A percentile compares a stretch with the other conserved stretches of the same genome.
These are phyloP conservation scores for Drosophila obscura DNA, from an alignment of 1,140 invertebrate species.

Conservation along the genomic window DNA sequence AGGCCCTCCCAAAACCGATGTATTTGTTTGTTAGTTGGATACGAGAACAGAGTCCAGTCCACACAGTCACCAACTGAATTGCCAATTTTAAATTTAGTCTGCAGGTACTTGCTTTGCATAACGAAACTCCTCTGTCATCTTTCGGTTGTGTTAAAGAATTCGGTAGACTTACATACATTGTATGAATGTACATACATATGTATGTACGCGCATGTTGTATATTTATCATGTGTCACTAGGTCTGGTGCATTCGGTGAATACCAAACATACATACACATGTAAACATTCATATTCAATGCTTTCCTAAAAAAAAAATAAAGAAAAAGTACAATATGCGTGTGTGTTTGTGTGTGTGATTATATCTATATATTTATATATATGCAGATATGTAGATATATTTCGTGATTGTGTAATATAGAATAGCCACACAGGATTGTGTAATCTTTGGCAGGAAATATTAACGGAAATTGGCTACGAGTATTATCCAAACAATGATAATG, in stretches of 20 bases:
- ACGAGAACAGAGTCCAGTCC: constrained; percentile 13
- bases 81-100: constrained; percentile 64
- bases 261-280: constrained; percentile 6
- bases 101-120: constrained; percentile 55
- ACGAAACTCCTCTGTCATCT: constrained; percentile 39
- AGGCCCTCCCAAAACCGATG: background rate
- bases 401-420: too few relatives aligned
- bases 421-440: too few relatives aligned
- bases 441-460: too few relatives aligned
- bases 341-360: background rate
- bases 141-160: constrained; percentile 28
- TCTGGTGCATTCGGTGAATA: constrained; percentile 8
- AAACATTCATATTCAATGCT: constrained; percentile 6
- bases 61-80: constrained; percentile 14
- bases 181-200: constrained; percentile 12
- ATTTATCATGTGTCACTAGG: background rate
- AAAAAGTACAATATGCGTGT: background rate
- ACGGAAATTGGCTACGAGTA: too few relatives aligned
- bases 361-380: constrained; percentile 8
- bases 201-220: constrained; percentile 4
- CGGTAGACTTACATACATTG: constrained; percentile 20
- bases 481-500: too few relatives aligned
- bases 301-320: background rate
- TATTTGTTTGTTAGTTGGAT: constrained; percentile 23
- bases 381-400: background rate